These are phyloP conservation scores for Pao palembangensis DNA, from an alignment of 2,113 vertebrate species.

Conservation along the genomic window DNA sequence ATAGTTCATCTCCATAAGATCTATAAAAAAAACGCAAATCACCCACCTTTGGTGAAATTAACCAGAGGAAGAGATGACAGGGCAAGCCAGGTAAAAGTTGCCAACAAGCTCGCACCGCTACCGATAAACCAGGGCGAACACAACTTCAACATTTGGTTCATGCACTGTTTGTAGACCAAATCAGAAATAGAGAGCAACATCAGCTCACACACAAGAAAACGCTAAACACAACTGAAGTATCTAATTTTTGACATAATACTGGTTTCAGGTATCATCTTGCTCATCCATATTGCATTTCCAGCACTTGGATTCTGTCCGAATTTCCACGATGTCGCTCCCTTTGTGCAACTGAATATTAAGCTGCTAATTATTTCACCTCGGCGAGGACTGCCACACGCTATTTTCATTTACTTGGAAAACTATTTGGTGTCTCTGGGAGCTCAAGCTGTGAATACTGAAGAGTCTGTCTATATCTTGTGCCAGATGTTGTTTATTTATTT, in stretches of 20 bases:
- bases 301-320: conserved; percentile 17
- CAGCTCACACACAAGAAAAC: too few species aligned
- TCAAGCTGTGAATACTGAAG: conserved; percentile 67
- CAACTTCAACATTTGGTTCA: conserved; percentile 11
- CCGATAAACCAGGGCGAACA: conserved; percentile 12
- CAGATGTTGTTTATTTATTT: conserved; percentile 70
- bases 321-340: conserved; percentile 17
- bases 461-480: conserved; percentile 70
- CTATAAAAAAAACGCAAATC: conserved; percentile 19
- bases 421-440: conserved; percentile 48
- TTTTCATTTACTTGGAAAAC: conserved; percentile 59
- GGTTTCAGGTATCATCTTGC: conserved; percentile 15
- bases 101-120: conserved; percentile 4
- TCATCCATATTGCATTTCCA: conserved; percentile 8
- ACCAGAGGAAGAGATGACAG: background rate
- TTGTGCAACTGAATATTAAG: conserved; percentile 56
- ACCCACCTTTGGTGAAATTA: conserved; percentile 34
- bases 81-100: background rate
- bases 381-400: conserved; percentile 37
- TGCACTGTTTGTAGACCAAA: too few species aligned
- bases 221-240: too few species aligned
- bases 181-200: too few species aligned
- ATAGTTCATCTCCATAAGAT: conserved; percentile 42
- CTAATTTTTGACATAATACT: background rate
- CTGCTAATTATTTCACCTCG: conserved; percentile 58